Base-by-base conservation (phyloP, 2,888 invertebrate species). In the Dryobotodes eremita region DNA sequence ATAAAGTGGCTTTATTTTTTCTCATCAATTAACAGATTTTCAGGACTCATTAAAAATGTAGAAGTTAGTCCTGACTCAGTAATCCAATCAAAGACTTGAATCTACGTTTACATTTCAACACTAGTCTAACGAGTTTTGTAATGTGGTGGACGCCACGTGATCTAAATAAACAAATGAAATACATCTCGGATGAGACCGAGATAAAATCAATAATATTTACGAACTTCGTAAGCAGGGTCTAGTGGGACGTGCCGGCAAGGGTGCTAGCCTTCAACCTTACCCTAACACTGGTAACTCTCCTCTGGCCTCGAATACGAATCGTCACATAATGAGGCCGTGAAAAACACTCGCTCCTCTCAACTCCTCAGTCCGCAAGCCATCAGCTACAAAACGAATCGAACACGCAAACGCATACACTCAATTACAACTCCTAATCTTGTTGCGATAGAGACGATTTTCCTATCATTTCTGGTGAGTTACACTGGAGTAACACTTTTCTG, bases 251-350 rank as follows among this genome's bases (percentile, higher is more conserved):
- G 92, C 89, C 88, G 80, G 86, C 87, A 87, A 89, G 89, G 90
- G 87, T 89, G 90, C 90, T 90, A 91, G 90, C 90, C 90, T 89
- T 83, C 90, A 89, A 92, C 92, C 90, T 91, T 90, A 90, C 92
- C 92, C 92, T 90, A 88, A 92, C 92, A 92, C 89, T 90, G 89
- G 92, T 91, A 91, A 89, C 92, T 92, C 89, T 88, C 87, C 87
- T 88, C 92, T 89, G 92, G 92, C 90, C 90, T 91, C 93, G 96
- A 96, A 96, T 96, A 96, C 95, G 94, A 96, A 96, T 96, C 88
- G 94, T 94, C 94, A 91, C 91, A 92, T 95, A 96, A 96, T 95
- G 94, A 95, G 95, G 92, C 93, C 91, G 94, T 96, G 95, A 95
- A 95, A 95, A 95, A 96, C 96, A 96, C 96, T 95, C 94, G 95